Base-by-base conservation (phyloP, 2,113 vertebrate genomes). In the Myrmecobius fasciatus region DNA sequence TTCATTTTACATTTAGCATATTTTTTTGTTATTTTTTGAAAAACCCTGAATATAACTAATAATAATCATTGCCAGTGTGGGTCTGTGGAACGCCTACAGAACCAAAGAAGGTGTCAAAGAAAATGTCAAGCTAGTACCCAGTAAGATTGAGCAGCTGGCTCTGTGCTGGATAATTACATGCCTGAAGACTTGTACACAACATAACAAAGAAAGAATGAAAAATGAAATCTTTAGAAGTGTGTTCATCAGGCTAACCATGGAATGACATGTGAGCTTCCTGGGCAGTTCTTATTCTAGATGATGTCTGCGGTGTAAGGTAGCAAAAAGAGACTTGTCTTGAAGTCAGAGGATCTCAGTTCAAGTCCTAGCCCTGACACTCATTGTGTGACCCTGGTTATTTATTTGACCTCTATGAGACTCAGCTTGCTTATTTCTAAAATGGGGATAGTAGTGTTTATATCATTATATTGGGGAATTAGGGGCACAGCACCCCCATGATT, bases 61-160 rank as follows among this genome's bases (percentile, higher is more conserved):
- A 43, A 83, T n/a, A 43, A 83, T 83, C 67, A 83, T 83, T n/a
- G 1, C 67, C 67, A 83, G 67, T 83, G 75, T 56, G 67, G 94
- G 92, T n/a, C 67, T 97, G 94, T 75, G 92, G 83, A 95, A 95
- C 5, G 28, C 97, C 96, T 96, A 94, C 96, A 56, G 91, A 95
- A 96, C 93, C 93, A 48, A n/a, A 92, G 92, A 96, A 54, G 94
- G 92, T 95, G 97, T 93, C 93, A 49, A 28, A 25, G 97, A 92
- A 96, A 94, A 96, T 92, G 92, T 95, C 96, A 92, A 52, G 91
- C 92, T 95, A 91, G 91, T 75, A 93, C 90, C 92, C n/a, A 90
- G 94, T 67, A 67, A 95, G 31, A 56, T 0, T 28, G 96, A 91
- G 89, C 92, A 90, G 88, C 91, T 95, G 88, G 47, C 31, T 95